Evolutionary conservation across 2,888 invertebrate genomes (phyloP).

Genomic region (Panopea generosa): DNA sequence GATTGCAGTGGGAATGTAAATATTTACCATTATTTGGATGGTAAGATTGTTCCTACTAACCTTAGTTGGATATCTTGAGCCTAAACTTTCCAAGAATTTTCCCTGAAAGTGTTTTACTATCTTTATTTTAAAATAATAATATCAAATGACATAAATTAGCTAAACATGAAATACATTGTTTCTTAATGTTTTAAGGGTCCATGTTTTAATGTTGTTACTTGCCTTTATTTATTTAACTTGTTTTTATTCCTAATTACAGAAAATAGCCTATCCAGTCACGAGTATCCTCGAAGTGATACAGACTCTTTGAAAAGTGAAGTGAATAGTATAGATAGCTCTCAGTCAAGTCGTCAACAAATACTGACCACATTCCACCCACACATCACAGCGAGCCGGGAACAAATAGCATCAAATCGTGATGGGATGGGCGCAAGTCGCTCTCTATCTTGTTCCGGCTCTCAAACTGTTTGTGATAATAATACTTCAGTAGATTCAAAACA

Average conservation of each 20-base stretch:
- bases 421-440: slow-evolving; percentile 16
- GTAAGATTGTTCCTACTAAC: no score
- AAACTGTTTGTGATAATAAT: slow-evolving; percentile 36
- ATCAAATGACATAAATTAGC: no score
- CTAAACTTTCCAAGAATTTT: no score
- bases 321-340: slow-evolving; percentile 78
- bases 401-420: slow-evolving; percentile 29
- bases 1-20: no score
- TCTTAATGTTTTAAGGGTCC: no score
- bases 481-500: not conserved
- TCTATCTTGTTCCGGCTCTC: slow-evolving; percentile 43
- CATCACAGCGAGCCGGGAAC: slow-evolving; percentile 63
- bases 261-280: slow-evolving; percentile 76
- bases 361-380: slow-evolving; percentile 79
- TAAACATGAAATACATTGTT: no score
- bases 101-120: no score
- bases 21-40: no score
- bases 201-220: no score
- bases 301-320: slow-evolving; percentile 79
- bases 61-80: no score
- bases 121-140: no score
- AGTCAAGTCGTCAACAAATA: slow-evolving; percentile 70
- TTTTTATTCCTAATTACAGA: slow-evolving; percentile 63
- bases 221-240: no score
- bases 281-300: slow-evolving; percentile 78